Evolutionary conservation across 2,113 vertebrate genomes (phyloP).

Genomic region (Paramormyrops kingsleyae): DNA sequence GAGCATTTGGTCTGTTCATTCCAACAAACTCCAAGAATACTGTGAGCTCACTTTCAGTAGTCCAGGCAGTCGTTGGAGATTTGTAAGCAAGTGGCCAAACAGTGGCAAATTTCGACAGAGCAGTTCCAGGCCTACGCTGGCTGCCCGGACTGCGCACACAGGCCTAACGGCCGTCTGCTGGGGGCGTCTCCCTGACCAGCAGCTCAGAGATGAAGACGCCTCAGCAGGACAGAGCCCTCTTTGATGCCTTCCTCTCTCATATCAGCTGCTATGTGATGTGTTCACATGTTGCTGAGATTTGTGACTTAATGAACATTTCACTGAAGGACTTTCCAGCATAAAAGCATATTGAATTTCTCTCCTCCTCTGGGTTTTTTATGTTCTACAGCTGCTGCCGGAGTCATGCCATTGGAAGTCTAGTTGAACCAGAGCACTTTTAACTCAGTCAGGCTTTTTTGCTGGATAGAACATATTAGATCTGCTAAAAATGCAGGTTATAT

Average conservation of each 20-base stretch:
- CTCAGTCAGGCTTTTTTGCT: slow-evolving; percentile 26
- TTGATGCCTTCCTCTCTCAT: slow-evolving; percentile 15
- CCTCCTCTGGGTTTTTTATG: slow-evolving; percentile 30
- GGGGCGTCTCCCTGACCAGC: background rate
- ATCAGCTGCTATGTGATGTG: slow-evolving; percentile 23
- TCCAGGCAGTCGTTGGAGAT: slow-evolving; percentile 2
- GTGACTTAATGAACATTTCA: slow-evolving; percentile 30
- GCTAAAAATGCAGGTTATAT: slow-evolving; percentile 41
- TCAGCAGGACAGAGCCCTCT: slow-evolving; percentile 3
- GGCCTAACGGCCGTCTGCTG: background rate
- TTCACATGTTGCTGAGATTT: slow-evolving; percentile 25
- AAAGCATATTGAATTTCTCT: slow-evolving; percentile 27
- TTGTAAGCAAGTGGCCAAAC: background rate
- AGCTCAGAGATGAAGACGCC: slow-evolving; percentile 20
- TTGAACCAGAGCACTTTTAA: slow-evolving; percentile 25
- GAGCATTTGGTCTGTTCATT: background rate
- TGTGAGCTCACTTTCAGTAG: background rate
- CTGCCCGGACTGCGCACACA: background rate
- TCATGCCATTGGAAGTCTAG: slow-evolving; percentile 22
- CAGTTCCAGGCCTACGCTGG: background rate
- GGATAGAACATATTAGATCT: slow-evolving; percentile 39
- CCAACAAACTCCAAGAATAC: background rate
- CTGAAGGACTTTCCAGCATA: slow-evolving; percentile 18
- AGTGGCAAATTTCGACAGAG: background rate
- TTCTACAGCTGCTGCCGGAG: slow-evolving; percentile 26